Percentiles rank a stretch among this genome's conserved stretches.
Conservation (phyloP, 2,797 vertebrate genomes). For the Acrossocheilus wenchowensis region DNA sequence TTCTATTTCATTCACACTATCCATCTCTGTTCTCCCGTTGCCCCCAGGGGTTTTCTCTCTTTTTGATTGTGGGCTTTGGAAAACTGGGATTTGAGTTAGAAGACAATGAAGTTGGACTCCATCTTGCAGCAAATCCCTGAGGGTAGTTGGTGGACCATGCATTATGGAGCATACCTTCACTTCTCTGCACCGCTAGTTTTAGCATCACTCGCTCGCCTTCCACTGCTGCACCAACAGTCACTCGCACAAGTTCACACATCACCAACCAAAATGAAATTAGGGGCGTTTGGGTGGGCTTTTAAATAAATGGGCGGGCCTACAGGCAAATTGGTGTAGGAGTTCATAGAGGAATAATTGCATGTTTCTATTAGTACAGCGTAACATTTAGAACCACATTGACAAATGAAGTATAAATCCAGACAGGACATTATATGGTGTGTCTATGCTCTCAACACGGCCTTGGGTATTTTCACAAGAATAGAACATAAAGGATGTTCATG, state of each 20-base stretch:
- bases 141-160: conserved; percentile 47
- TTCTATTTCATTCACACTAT: conserved; percentile 47
- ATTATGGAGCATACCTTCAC: conserved; percentile 46
- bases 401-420: background rate
- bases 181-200: conserved; percentile 40
- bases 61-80: conserved; percentile 54
- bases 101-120: conserved; percentile 37
- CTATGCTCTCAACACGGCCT: background rate
- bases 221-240: conserved; percentile 2
- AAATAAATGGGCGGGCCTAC: background rate
- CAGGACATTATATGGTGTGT: background rate
- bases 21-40: conserved; percentile 17
- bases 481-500: background rate
- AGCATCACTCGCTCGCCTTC: conserved; percentile 17
- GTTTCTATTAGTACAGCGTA: background rate
- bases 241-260: background rate
- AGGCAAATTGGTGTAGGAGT: background rate
- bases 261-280: background rate
- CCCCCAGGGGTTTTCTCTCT: conserved; percentile 38
- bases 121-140: conserved; percentile 30
- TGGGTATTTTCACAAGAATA: background rate
- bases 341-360: background rate
- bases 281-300: background rate
- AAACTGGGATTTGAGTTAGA: conserved; percentile 46
- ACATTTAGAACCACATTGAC: background rate